Percentiles rank a stretch among this genome's conserved stretches.
These are phyloP conservation scores for Ganaspis brasiliensis DNA, from an alignment of 2,888 invertebrate genomes.

Conservation along the genomic window DNA sequence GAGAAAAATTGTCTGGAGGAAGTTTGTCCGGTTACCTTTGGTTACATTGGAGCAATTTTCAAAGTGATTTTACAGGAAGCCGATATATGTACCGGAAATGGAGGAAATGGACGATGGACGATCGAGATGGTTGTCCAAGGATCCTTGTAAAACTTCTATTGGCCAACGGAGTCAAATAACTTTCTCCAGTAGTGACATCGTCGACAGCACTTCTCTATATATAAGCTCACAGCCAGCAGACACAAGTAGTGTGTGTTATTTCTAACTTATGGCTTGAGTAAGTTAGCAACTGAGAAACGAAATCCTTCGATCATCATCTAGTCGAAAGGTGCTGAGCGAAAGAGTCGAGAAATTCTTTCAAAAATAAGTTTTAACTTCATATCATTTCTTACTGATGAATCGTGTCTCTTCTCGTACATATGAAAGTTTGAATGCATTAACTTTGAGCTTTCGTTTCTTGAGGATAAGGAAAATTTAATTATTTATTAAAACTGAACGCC, in stretches of 20 bases:
- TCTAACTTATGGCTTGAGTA: conserved; percentile 60
- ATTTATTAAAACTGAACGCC: too few species aligned
- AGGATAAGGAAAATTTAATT: too few species aligned
- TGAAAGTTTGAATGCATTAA: neutral
- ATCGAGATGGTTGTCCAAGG: conserved; percentile 45
- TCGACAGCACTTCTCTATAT: conserved; percentile 40
- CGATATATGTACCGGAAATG: conserved; percentile 44
- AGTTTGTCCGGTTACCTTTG: neutral
- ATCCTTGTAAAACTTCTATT: conserved; percentile 66
- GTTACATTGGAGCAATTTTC: conserved; percentile 30
- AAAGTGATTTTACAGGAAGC: conserved; percentile 34
- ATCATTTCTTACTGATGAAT: neutral
- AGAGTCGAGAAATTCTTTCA: conserved; percentile 13
- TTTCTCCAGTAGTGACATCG: conserved; percentile 60
- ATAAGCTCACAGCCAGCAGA: neutral
- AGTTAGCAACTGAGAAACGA: conserved; percentile 63
- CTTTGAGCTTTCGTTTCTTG: too few species aligned
- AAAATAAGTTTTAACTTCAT: neutral
- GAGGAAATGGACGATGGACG: conserved; percentile 45
- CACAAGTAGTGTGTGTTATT: conserved; percentile 44
- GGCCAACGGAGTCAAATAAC: conserved; percentile 64
- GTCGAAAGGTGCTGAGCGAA: conserved; percentile 62
- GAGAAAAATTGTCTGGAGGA: neutral
- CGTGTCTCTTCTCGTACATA: neutral
- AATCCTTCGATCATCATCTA: conserved; percentile 57